A percentile compares a stretch with the other conserved stretches of the same genome.
Conservation (phyloP, 30 jellyfish, hydroid and myxozoan species). For the Calvadosia cruxmelitensis region DNA sequence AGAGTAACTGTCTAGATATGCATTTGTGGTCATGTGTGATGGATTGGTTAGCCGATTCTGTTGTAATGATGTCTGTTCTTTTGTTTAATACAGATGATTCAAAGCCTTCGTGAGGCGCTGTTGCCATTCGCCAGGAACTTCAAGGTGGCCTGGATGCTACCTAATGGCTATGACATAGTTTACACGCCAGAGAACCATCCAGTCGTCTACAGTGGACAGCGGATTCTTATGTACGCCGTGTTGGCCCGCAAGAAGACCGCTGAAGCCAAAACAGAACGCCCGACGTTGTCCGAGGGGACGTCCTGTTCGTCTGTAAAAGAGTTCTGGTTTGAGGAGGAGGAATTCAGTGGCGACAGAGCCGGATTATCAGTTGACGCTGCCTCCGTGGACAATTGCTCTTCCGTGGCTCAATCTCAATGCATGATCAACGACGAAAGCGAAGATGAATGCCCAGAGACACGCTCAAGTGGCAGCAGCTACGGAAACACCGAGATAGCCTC, state of each 20-base stretch:
- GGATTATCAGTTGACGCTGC: background rate
- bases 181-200: slow-evolving; percentile 92
- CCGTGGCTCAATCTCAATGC: background rate
- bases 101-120: slow-evolving; percentile 34
- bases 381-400: background rate
- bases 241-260: slow-evolving; percentile 58
- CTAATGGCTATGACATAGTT: slow-evolving; percentile 93
- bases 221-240: slow-evolving; percentile 74
- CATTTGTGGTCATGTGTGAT: too few relatives aligned
- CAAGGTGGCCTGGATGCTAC: slow-evolving; percentile 93
- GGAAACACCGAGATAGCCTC: slow-evolving; percentile 11
- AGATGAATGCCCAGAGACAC: slow-evolving; percentile 21
- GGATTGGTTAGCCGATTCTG: too few relatives aligned
- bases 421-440: background rate
- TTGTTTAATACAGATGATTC: slow-evolving; percentile 61
- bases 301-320: slow-evolving; percentile 77
- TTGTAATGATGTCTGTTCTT: too few relatives aligned
- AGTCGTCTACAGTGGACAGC: slow-evolving; percentile 56
- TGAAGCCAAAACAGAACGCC: slow-evolving; percentile 17
- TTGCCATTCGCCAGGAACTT: slow-evolving; percentile 78
- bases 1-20: too few relatives aligned
- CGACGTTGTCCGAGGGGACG: slow-evolving; percentile 20
- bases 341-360: background rate
- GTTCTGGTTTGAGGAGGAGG: slow-evolving; percentile 87
- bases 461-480: slow-evolving; percentile 20